Evolutionary conservation across 2,113 vertebrate genomes (phyloP).

Genomic region (Gila orcuttii): DNA sequence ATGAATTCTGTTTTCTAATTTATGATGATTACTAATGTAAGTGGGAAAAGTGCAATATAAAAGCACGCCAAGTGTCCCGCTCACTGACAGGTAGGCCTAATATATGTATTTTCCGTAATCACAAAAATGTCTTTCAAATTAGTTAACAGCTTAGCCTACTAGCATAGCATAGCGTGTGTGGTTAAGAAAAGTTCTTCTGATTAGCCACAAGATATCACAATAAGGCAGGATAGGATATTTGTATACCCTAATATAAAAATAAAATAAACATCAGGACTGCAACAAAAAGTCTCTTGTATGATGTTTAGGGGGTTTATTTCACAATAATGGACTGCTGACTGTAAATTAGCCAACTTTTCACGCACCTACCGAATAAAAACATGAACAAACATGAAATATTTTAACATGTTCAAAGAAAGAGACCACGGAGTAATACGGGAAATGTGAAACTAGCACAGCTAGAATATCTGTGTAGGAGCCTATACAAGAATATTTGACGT

Average conservation of each 20-base stretch:
- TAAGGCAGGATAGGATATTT: not conserved
- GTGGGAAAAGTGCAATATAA: too few species aligned
- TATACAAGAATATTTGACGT: not conserved
- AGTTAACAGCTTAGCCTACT: not conserved
- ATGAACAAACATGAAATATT: not conserved
- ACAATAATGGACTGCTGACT: not conserved
- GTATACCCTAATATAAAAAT: not conserved
- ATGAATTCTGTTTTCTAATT: too few species aligned
- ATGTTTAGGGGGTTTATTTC: not conserved
- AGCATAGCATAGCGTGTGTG: not conserved
- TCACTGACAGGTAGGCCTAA: too few species aligned
- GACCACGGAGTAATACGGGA: not conserved
- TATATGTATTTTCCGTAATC: too few species aligned
- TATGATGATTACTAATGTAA: too few species aligned
- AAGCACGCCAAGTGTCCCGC: too few species aligned
- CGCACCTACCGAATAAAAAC: not conserved
- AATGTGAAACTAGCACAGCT: not conserved
- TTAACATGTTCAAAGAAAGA: not conserved
- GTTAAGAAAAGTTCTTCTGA: not conserved
- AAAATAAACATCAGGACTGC: not conserved
- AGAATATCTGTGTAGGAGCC: not conserved
- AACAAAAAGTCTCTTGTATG: not conserved
- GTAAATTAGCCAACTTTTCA: not conserved
- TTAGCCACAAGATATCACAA: not conserved
- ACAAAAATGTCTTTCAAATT: not conserved